Evolutionary conservation across 1,140 invertebrate genomes (phyloP).

Genomic region (Drosophila athabasca): DNA sequence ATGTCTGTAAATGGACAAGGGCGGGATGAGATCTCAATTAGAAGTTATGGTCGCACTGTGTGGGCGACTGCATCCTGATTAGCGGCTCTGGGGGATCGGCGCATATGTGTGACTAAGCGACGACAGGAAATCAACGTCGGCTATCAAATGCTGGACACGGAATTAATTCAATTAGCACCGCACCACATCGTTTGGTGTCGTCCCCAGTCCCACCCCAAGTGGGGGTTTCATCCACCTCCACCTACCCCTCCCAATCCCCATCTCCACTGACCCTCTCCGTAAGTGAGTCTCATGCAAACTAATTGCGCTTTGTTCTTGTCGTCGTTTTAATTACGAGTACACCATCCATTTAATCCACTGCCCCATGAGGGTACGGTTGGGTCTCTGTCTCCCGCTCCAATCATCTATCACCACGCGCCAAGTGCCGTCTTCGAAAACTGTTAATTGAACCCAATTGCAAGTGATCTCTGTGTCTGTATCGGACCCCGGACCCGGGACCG

Average conservation of each 20-base stretch:
- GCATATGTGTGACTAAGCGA: conserved; percentile 33
- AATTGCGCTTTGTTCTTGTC: conserved; percentile 78
- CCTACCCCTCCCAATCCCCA: background rate
- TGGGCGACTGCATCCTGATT: conserved; percentile 77
- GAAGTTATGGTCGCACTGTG: conserved; percentile 12
- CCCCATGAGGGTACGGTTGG: conserved; percentile 41
- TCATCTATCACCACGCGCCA: conserved; percentile 74
- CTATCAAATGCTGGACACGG: conserved; percentile 59
- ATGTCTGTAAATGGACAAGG: conserved; percentile 66
- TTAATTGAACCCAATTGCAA: conserved; percentile 74
- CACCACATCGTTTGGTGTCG: conserved; percentile 64
- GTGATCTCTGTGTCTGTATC: conserved; percentile 36
- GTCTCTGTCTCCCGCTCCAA: conserved; percentile 30
- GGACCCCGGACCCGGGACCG: background rate
- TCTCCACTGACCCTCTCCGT: conserved; percentile 23
- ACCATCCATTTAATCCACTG: conserved; percentile 47
- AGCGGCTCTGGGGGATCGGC: conserved; percentile 42
- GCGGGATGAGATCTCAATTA: background rate
- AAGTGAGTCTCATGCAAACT: conserved; percentile 80
- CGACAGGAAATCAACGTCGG: conserved; percentile 76
- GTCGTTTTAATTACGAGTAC: conserved; percentile 71
- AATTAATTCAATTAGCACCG: conserved; percentile 76
- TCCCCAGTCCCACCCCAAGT: conserved; percentile 46
- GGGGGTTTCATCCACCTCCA: background rate
- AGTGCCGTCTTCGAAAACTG: conserved; percentile 77